phyloP scores from a whole-genome alignment of 2,113 vertebrate genomes.

The Suncus etruscus region DNA sequence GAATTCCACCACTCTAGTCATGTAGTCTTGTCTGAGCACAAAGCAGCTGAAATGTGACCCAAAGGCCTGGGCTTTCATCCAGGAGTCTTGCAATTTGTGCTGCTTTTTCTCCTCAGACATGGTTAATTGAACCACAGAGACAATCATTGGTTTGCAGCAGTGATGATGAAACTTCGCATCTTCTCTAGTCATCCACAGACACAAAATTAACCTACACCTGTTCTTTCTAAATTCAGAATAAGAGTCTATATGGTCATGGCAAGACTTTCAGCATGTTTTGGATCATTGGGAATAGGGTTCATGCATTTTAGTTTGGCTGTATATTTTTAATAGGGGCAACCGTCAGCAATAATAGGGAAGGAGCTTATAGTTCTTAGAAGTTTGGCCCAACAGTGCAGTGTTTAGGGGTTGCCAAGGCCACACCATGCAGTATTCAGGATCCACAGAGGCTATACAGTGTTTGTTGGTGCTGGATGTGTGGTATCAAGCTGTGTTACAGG shows the following conservation, averaged over 20 bases:
- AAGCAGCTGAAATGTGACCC: not conserved
- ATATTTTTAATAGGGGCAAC: not conserved
- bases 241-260: slow-evolving; percentile 27
- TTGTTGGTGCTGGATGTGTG: no score
- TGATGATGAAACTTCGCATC: not conserved
- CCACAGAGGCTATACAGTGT: no score
- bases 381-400: no score
- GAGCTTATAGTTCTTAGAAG: no score
- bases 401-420: no score
- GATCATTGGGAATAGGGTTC: not conserved
- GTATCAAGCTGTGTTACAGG: no score
- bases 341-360: no score
- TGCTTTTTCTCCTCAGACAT: slow-evolving; percentile 19
- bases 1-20: not conserved
- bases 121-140: slow-evolving; percentile 32
- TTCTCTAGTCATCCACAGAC: slow-evolving; percentile 18
- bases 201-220: slow-evolving; percentile 35
- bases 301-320: not conserved
- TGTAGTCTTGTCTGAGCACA: not conserved
- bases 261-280: not conserved
- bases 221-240: slow-evolving; percentile 40
- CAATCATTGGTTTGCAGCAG: not conserved
- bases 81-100: not conserved
- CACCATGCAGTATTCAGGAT: no score
- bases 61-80: not conserved